A percentile compares a stretch with the other conserved stretches of the same genome.
Evolutionary conservation across 1,140 invertebrate genomes (phyloP).

Genomic region (Saccostrea glomerata): DNA sequence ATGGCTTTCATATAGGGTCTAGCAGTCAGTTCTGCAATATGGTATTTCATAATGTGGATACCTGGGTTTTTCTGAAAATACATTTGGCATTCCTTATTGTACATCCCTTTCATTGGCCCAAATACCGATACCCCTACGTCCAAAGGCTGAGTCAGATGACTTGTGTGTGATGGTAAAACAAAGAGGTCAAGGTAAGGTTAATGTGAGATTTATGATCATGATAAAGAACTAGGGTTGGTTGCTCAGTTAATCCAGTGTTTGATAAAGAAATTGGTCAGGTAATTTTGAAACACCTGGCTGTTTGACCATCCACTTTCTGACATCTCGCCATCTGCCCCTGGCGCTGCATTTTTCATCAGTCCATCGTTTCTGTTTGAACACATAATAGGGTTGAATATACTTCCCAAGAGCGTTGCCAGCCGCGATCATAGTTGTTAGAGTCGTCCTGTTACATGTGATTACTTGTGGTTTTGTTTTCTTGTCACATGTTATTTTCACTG

Average conservation of each 20-base stretch:
- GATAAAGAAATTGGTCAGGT: no score
- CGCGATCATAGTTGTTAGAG: constrained; percentile 34
- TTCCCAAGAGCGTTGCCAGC: constrained; percentile 41
- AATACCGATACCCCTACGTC: constrained; percentile 42
- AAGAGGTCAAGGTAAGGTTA: constrained; percentile 38
- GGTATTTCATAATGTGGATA: no score
- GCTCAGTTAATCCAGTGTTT: no score
- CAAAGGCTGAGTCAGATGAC: constrained; percentile 33
- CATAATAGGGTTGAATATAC: constrained; percentile 23
- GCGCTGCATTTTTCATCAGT: constrained; percentile 10
- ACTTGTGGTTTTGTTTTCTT: neutral
- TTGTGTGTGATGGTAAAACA: neutral
- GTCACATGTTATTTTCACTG: constrained; percentile 6
- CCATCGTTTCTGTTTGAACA: constrained; percentile 42
- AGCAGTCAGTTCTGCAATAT: no score
- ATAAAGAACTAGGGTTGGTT: neutral
- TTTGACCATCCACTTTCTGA: constrained; percentile 46
- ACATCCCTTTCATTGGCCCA: constrained; percentile 49
- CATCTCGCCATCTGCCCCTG: constrained; percentile 37
- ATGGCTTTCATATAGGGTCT: no score
- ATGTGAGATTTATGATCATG: constrained; percentile 45
- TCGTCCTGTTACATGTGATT: neutral
- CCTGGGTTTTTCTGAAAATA: constrained; percentile 32
- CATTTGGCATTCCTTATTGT: constrained; percentile 34
- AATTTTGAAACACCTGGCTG: neutral